These are phyloP conservation scores for Patella ulyssiponensis DNA, from an alignment of 2,888 invertebrate species.

Conservation along the genomic window DNA sequence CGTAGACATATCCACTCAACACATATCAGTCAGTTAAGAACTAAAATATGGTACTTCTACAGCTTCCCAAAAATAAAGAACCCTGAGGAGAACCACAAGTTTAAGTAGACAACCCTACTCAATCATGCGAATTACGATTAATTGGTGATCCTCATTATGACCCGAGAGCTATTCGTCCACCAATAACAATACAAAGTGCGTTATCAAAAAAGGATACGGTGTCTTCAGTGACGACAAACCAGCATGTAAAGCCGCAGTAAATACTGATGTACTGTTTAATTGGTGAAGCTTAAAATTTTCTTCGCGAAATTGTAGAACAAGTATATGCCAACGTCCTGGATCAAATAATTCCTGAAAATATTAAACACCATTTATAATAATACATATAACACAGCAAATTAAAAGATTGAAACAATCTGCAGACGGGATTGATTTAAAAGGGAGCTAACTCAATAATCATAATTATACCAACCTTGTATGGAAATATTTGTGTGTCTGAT, in stretches of 20 bases:
- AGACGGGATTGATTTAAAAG: neutral
- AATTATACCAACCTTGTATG: constrained; percentile 59
- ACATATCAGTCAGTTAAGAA: no score
- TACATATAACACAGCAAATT: neutral
- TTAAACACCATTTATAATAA: constrained; percentile 5
- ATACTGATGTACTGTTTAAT: constrained; percentile 89
- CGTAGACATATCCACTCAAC: no score
- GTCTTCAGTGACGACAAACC: constrained; percentile 96
- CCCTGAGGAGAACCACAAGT: no score
- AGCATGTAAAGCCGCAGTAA: constrained; percentile 92
- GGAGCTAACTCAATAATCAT: neutral
- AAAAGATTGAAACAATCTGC: neutral
- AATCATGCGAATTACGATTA: no score
- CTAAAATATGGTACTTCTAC: no score
- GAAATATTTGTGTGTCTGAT: constrained; percentile 42
- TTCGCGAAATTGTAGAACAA: constrained; percentile 91
- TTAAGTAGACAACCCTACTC: no score
- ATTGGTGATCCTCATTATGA: no score
- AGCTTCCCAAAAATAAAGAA: no score
- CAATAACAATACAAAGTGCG: neutral
- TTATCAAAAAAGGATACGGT: constrained; percentile 77
- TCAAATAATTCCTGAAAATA: constrained; percentile 74
- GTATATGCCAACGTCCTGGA: constrained; percentile 84
- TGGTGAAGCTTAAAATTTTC: constrained; percentile 97
- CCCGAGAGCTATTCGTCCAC: no score